These are phyloP conservation scores for Hyperoodon ampullatus DNA, from an alignment of 2,113 vertebrate species.

Conservation along the genomic window DNA sequence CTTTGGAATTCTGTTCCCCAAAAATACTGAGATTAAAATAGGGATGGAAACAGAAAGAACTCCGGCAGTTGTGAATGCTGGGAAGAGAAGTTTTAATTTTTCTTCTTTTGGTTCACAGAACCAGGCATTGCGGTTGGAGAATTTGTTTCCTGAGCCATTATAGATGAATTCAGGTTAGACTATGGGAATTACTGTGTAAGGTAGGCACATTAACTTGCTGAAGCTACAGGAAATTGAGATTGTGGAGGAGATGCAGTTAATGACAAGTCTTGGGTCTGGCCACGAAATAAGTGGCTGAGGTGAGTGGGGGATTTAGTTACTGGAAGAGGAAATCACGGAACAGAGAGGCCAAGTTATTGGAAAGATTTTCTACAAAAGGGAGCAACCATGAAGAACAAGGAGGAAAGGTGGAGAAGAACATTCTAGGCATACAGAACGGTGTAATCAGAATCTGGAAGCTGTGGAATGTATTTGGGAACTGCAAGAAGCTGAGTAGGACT, in stretches of 20 bases:
- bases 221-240: conserved; percentile 1
- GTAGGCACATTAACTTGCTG: background rate
- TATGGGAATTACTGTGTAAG: background rate
- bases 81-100: conserved; percentile 16
- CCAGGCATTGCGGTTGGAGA: background rate
- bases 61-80: background rate
- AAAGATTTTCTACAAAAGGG: background rate
- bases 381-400: background rate
- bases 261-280: background rate
- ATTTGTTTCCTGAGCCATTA: background rate
- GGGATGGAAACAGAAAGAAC: background rate
- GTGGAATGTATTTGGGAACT: background rate
- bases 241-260: background rate
- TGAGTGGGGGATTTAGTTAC: background rate
- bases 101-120: background rate
- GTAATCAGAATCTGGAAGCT: background rate
- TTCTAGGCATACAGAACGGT: background rate
- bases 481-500: background rate
- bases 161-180: background rate
- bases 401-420: background rate
- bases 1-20: background rate
- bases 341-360: background rate
- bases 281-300: background rate
- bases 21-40: background rate
- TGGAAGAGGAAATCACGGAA: background rate